Base-by-base conservation (phyloP, 2,113 vertebrate species). In the Clarias gariepinus region DNA sequence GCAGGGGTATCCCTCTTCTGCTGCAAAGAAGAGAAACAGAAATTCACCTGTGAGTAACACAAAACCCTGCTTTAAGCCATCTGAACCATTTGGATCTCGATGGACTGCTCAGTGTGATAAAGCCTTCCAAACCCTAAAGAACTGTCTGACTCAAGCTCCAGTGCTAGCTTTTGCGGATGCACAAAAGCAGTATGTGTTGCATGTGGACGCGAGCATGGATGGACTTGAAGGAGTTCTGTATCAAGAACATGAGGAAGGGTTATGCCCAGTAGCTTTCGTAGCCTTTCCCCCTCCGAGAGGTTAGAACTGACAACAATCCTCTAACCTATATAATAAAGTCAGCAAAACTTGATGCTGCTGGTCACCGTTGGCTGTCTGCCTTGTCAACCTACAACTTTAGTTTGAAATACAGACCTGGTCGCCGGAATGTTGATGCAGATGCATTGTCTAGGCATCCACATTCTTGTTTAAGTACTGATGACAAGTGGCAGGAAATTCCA, bases 261-360 rank as follows among this genome's bases (percentile, higher is more conserved):
- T 89, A 1, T 25, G 60, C 0, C 77, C 58, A 2, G 68, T 89
- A 0, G 82, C 68, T 1, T 87, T 89, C 41, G 57, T 86, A 89
- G 85, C 25, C 23, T 89, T 1, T 87, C 57, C 4, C 23, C 77
- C 15, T 41, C 81, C 52, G 85, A 81, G 7, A 18, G 33, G 33
- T 36, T 36, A 36, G 33, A 36, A 36, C 33, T 36, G 33, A 36
- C 33, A 36, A 36, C 33, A 36, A 36, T 36, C 33, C 33, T 36
- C 33, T 36, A 36, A 36, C 33, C 33, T 36, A 36, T 36, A 36
- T 36, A 36, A 36, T 36, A 36, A 36, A 36, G 33, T 36, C 33
- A 36, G 33, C 33, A 36, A 36, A 36, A 36, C 19, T 21, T 3
- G 18, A 21, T 21, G 18, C 58, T 3, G 0, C 58, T 60, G 58